These are phyloP conservation scores for Opisthograptis luteolata DNA, from an alignment of 2,888 invertebrate genomes.

Conservation along the genomic window DNA sequence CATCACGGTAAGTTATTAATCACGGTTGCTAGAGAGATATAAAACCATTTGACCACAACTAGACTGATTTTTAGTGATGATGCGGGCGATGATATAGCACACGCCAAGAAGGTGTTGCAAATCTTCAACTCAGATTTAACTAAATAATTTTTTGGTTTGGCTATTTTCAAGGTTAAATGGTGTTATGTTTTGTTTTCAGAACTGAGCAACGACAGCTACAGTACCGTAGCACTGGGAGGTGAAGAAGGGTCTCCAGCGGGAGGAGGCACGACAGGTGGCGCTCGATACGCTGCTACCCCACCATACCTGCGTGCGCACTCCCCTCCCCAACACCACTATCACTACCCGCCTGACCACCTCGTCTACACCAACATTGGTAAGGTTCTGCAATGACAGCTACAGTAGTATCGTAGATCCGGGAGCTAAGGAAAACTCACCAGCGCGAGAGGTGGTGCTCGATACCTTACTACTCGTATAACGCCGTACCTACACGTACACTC, in stretches of 20 bases:
- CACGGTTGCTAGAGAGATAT: slow-evolving; percentile 1
- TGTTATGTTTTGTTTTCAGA: slow-evolving; percentile 77
- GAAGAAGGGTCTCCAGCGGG: slow-evolving; percentile 90
- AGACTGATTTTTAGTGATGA: no score
- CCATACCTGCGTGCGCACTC: slow-evolving; percentile 91
- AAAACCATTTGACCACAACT: no score
- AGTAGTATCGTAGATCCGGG: not conserved
- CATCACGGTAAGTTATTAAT: slow-evolving; percentile 88
- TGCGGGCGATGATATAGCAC: no score
- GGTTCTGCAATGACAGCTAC: slow-evolving; percentile 13
- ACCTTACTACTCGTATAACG: no score
- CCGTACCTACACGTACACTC: slow-evolving; percentile 91
- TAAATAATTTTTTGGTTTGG: no score
- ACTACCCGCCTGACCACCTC: slow-evolving; percentile 92
- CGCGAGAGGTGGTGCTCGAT: no score
- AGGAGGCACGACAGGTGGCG: slow-evolving; percentile 82
- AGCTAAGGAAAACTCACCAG: no score
- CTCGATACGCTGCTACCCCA: slow-evolving; percentile 85
- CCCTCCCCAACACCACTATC: slow-evolving; percentile 91
- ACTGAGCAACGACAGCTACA: slow-evolving; percentile 95
- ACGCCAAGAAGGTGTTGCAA: no score
- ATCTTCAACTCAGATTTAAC: no score
- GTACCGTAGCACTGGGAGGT: slow-evolving; percentile 93
- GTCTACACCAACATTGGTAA: slow-evolving; percentile 93
- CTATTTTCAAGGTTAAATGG: no score